Evolutionary conservation across 2,113 vertebrate species (phyloP), one percentile per base, ranked within the genome.

Genomic region (Strigops habroptila): DNA sequence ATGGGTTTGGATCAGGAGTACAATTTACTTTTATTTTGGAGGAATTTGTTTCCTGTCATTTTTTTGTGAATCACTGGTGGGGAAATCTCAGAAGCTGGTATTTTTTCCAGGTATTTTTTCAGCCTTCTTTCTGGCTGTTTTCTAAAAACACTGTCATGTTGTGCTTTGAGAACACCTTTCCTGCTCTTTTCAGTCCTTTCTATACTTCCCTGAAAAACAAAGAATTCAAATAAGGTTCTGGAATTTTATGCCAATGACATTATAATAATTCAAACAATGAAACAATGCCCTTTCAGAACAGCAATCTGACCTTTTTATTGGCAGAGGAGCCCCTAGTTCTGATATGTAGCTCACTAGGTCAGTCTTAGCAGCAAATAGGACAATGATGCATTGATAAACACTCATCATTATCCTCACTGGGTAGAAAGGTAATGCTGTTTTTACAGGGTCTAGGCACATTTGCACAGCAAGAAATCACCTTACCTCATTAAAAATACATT

Each of bases 401-500:
- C 59, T 73, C 69, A 64, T 60, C 62, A 75, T 93, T 96, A 90
- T 83, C 52, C 73, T 70, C 88, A 71, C 3, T 35, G 33, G 51
- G 79, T 60, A 46, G 76, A 55, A 94, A 70, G 25, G 67, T 80
- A 93, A 67, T 4, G 6, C 41, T 76, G 57, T 59, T 95, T 97
- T 91, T 76, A 95, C 69, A 71, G 73, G 76, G 85, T 94, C 90
- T 88, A 55, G 86, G 95, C 51, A 65, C 79, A 94, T 88, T 93
- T 86, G 79, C 92, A 90, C 93, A 96, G 92, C 88, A 90, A 90
- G 91, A 94, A 94, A 90, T 96, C 90, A 93, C 91, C 88, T 93
- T 75, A 64, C 43, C 93, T 94, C 88, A 92, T 96, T 94, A 96
- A 96, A 94, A 96, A 88, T 90, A 94, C 88, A 96, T 96, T 95